These are phyloP conservation scores for Corythucha ciliata DNA, from an alignment of 2,888 invertebrate genomes.

Conservation along the genomic window DNA sequence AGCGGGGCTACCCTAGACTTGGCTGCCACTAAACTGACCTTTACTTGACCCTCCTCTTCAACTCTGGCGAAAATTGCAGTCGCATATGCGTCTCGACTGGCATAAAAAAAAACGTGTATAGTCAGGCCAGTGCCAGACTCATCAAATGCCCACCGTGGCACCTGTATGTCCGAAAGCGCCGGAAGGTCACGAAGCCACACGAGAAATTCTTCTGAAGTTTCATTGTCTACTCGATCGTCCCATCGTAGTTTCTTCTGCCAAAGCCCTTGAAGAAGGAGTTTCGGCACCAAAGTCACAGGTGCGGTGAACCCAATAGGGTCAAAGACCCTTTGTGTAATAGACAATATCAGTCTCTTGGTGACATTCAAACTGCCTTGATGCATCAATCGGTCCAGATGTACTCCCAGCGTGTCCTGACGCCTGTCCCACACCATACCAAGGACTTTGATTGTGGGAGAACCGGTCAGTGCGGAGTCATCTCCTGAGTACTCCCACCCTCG, in stretches of 20 bases:
- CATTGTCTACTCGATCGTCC: slow-evolving; percentile 10
- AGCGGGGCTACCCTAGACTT: slow-evolving; percentile 37
- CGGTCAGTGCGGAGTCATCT: background rate
- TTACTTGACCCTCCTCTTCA: slow-evolving; percentile 23
- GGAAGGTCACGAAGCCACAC: slow-evolving; percentile 6
- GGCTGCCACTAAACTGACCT: slow-evolving; percentile 34
- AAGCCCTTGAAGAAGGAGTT: slow-evolving; percentile 32
- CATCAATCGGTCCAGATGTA: background rate
- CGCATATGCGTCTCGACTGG: slow-evolving; percentile 36
- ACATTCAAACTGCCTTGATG: background rate
- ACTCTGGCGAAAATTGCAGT: slow-evolving; percentile 34
- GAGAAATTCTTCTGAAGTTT: background rate
- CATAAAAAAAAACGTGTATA: slow-evolving; percentile 37
- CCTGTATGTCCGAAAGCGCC: background rate
- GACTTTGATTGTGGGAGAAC: background rate
- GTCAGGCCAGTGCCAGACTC: background rate
- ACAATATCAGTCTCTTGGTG: slow-evolving; percentile 15
- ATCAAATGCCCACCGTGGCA: slow-evolving; percentile 12
- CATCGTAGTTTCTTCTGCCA: slow-evolving; percentile 16
- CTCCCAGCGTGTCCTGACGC: background rate
- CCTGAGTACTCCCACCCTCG: slow-evolving; percentile 16
- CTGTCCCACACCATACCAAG: slow-evolving; percentile 14
- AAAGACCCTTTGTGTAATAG: slow-evolving; percentile 31
- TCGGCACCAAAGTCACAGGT: slow-evolving; percentile 30
- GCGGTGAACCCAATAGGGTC: slow-evolving; percentile 34